phyloP scores from a whole-genome alignment of 2,113 vertebrate species.

The Mellivora capensis region DNA sequence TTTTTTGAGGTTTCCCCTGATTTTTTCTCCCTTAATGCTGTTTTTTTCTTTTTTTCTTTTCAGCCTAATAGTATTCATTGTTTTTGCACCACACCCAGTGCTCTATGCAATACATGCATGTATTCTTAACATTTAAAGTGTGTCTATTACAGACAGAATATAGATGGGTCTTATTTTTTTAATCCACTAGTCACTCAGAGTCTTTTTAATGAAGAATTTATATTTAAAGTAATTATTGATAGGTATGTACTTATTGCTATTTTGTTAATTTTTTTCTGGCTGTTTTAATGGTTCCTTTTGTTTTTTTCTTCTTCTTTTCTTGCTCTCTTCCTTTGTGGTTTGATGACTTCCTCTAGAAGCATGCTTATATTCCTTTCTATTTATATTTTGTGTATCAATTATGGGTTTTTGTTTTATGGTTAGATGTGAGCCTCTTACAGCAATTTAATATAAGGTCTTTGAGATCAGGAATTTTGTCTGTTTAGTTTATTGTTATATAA shows the following conservation, averaged over 20 bases:
- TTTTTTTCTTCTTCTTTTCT: neutral
- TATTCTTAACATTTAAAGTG: neutral
- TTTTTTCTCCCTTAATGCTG: too few species aligned
- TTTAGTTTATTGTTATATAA: neutral
- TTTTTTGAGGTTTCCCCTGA: too few species aligned
- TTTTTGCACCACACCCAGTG: too few species aligned
- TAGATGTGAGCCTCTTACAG: neutral
- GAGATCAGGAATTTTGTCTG: neutral
- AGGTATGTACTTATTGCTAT: neutral
- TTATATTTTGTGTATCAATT: neutral
- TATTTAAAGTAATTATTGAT: neutral
- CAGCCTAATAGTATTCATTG: too few species aligned
- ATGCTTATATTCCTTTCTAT: neutral
- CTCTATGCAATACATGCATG: too few species aligned
- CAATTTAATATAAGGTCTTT: neutral
- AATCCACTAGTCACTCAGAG: neutral
- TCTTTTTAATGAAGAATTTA: neutral
- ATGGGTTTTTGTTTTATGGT: neutral
- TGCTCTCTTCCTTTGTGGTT: neutral
- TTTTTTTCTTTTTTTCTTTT: too few species aligned
- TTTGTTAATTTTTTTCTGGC: neutral
- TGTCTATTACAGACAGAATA: neutral
- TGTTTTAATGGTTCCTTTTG: neutral
- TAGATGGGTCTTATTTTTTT: neutral
- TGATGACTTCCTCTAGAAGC: neutral